Base-by-base conservation (phyloP, 2,888 invertebrate species). In the Tribolium freemani region DNA sequence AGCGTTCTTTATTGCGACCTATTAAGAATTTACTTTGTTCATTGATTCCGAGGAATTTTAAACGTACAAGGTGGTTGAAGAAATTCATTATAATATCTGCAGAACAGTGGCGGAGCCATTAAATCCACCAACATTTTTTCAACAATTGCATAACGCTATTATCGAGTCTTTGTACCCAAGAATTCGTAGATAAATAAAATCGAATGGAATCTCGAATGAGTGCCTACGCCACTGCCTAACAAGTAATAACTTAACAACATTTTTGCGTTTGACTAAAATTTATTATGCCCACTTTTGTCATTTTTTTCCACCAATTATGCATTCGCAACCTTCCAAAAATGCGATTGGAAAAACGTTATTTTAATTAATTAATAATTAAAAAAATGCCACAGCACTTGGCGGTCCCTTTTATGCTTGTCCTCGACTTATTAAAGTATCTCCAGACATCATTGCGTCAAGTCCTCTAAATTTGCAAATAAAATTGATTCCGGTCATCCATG, bases 1-100 rank as follows among this genome's bases (percentile, higher is more conserved):
- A 44, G 9, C 45, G 67, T 71, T 71, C 58, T 71, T 71, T 71
- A 71, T 66, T 67, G 66, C 67, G 13, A 51, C 20, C 53, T 48
- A 64, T 45, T 57, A 57, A 46, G 67, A 71, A 67, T 71, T 66
- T 67, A 71, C 66, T 71, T 71, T 71, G 71, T 58, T 66, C 66
- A 71, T 46, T 64, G 60, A 66, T 71, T 71, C 51, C 56, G 54
- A 11, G 48, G 74, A 75, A 78, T 60, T 53, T 44, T 21, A 13
- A 51, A 69, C 60, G 10, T 30, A n/a, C 54, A 26, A 30, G 31
- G 48, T 21, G 26, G 46, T 10, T 60, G 26, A 26, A 38, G 48
- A 60, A 46, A 60, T 60, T 60, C 26, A 60, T 60, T 60, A 60
- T 10, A 26, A 60, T 20, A 20, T 45, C n/a, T 1, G 8, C 16